These are phyloP conservation scores for Globia sparganii DNA, from an alignment of 2,888 invertebrate species.

Conservation along the genomic window DNA sequence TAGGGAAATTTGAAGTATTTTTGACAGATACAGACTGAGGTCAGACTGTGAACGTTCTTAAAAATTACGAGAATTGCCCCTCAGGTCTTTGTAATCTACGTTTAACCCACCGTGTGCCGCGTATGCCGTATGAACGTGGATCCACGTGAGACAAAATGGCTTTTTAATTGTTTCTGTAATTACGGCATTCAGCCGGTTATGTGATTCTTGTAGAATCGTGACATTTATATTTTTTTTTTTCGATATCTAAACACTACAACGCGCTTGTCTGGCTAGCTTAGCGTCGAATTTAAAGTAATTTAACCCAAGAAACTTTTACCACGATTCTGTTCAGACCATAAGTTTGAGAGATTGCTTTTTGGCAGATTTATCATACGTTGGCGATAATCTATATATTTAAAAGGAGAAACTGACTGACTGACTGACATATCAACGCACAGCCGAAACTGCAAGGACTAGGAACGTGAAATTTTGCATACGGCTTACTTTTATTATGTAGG, in stretches of 20 bases:
- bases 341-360: background rate
- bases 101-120: background rate
- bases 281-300: background rate
- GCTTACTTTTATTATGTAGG: too few relatives aligned
- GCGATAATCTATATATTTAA: too few relatives aligned
- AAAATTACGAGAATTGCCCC: too few relatives aligned
- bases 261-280: background rate
- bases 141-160: background rate
- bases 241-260: too few relatives aligned
- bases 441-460: too few relatives aligned
- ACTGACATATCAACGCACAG: too few relatives aligned
- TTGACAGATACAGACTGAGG: too few relatives aligned
- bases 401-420: too few relatives aligned
- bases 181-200: background rate
- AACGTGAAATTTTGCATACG: too few relatives aligned
- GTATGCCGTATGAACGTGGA: background rate
- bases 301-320: background rate
- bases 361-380: too few relatives aligned
- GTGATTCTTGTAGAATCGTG: background rate
- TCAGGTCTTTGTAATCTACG: background rate
- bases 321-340: background rate
- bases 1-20: too few relatives aligned
- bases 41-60: too few relatives aligned
- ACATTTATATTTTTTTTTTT: background rate
- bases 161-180: conserved; percentile 1